A percentile compares a stretch with the other conserved stretches of the same genome.
phyloP scores from a whole-genome alignment of 2,797 vertebrate species.

The Pelodytes ibericus region DNA sequence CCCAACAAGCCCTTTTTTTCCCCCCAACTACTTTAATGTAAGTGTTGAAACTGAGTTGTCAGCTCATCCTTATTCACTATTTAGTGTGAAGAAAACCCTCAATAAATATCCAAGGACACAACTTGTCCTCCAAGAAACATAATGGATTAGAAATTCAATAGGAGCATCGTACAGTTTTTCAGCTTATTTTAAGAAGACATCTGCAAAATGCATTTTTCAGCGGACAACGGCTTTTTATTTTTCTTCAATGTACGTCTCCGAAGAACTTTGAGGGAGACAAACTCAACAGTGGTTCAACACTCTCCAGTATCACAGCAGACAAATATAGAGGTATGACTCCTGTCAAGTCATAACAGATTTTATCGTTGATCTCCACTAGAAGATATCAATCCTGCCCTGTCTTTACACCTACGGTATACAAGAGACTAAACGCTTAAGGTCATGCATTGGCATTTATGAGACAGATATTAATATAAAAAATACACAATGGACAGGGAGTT shows the following conservation, averaged over 20 bases:
- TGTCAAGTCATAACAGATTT: slow-evolving; percentile 19
- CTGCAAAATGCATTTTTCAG: no score
- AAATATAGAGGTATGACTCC: slow-evolving; percentile 6
- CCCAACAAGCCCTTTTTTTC: no score
- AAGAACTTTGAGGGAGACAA: neutral
- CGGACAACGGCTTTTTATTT: neutral
- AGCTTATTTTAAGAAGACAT: no score
- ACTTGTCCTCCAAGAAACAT: no score
- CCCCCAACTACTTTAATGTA: no score
- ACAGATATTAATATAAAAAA: slow-evolving; percentile 30
- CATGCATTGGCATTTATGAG: slow-evolving; percentile 20
- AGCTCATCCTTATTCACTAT: no score
- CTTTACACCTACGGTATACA: slow-evolving; percentile 15
- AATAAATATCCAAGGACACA: no score
- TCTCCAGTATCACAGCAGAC: neutral
- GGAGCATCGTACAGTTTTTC: no score
- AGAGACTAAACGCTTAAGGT: slow-evolving; percentile 7
- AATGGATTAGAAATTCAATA: no score
- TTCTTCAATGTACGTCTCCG: neutral
- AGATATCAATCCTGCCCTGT: slow-evolving; percentile 21
- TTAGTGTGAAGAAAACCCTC: no score
- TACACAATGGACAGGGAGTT: neutral
- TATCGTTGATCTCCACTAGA: slow-evolving; percentile 9
- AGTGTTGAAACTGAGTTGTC: no score
- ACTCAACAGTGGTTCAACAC: neutral